Conservation (phyloP, 2,797 vertebrate genomes). For the Sebastolobus altivelis region DNA sequence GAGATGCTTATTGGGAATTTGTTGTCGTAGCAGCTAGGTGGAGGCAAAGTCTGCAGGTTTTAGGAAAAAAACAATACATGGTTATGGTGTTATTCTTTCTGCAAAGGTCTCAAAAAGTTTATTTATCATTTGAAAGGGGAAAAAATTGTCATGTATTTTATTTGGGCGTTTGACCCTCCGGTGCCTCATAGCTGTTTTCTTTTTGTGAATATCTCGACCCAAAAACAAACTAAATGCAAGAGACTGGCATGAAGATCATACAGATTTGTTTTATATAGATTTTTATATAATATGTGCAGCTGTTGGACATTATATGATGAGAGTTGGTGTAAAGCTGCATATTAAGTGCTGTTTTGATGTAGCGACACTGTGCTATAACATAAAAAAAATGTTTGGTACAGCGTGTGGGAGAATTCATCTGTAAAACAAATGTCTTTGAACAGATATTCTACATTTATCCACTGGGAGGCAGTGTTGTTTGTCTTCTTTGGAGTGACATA, state of each 20-base stretch:
- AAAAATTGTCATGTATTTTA: background rate
- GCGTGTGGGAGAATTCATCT: background rate
- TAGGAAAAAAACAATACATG: background rate
- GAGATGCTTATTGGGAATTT: background rate
- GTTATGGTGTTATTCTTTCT: background rate
- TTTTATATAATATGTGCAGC: slow-evolving; percentile 8
- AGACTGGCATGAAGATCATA: background rate
- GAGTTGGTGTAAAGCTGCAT: slow-evolving; percentile 12
- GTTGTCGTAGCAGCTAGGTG: background rate
- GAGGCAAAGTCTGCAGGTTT: background rate
- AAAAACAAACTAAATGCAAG: no score
- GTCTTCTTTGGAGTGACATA: background rate
- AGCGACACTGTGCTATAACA: background rate
- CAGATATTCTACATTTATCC: slow-evolving; percentile 9
- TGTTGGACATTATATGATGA: slow-evolving; percentile 11
- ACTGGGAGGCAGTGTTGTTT: slow-evolving; percentile 13
- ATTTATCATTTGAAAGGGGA: background rate
- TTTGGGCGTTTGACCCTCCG: slow-evolving; percentile 31
- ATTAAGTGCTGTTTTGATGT: background rate
- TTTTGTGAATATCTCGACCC: background rate
- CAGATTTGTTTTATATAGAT: slow-evolving; percentile 11
- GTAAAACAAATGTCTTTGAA: slow-evolving; percentile 10
- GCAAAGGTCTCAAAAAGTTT: background rate
- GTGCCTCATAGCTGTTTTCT: slow-evolving; percentile 32
- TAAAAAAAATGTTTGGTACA: background rate